Conservation (phyloP, 1,140 invertebrate species). For the Ephestia elutella region DNA sequence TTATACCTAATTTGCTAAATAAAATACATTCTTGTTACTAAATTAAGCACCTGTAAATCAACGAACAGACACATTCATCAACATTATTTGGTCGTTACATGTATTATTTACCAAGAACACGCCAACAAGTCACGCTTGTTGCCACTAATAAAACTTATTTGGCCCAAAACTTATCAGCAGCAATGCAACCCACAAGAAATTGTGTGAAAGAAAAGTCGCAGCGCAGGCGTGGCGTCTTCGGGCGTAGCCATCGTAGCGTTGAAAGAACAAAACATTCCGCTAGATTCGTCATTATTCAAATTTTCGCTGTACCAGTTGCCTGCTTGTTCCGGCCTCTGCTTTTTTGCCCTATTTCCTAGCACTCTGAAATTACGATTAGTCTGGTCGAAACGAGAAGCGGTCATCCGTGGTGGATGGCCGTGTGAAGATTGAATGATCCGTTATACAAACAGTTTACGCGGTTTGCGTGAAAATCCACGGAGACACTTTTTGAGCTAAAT, state of each 20-base stretch:
- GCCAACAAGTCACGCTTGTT: neutral
- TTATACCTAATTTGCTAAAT: too few relatives aligned
- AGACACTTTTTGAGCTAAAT: conserved; percentile 1
- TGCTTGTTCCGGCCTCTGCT: conserved; percentile 63
- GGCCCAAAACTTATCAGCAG: conserved; percentile 11
- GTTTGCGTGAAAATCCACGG: conserved; percentile 21
- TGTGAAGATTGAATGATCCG: conserved; percentile 50
- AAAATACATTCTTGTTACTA: too few relatives aligned
- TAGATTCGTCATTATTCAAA: conserved; percentile 69
- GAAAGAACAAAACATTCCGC: conserved; percentile 60
- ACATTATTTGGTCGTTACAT: neutral
- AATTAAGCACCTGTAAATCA: too few relatives aligned
- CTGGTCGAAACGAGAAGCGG: conserved; percentile 54
- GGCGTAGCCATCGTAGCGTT: conserved; percentile 55
- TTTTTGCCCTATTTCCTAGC: conserved; percentile 62
- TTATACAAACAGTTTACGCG: conserved; percentile 49
- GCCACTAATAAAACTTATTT: conserved; percentile 26
- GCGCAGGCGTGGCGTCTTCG: conserved; percentile 12
- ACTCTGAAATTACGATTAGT: conserved; percentile 70
- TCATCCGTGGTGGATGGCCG: conserved; percentile 61
- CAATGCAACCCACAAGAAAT: too few relatives aligned
- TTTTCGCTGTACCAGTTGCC: conserved; percentile 69
- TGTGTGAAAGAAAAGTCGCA: neutral
- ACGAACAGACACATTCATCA: too few relatives aligned
- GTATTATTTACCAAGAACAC: too few relatives aligned